Evolutionary conservation across 2,113 vertebrate species (phyloP).

Genomic region (Laticauda laticaudata): DNA sequence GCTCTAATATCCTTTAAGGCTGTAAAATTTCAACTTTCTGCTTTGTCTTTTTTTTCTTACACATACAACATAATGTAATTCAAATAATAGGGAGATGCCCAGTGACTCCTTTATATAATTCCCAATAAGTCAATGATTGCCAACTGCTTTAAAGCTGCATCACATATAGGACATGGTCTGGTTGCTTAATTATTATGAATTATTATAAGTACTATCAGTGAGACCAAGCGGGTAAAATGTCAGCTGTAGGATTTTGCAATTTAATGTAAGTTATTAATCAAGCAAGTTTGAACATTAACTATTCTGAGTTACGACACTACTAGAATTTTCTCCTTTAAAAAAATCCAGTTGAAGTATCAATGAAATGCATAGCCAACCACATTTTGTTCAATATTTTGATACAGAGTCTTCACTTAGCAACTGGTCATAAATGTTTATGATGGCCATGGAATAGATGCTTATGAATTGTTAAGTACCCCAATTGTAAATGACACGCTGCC

Average conservation of each 20-base stretch:
- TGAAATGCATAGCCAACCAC: too few species aligned
- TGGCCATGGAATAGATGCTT: neutral
- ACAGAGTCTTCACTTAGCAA: neutral
- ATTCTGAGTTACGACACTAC: neutral
- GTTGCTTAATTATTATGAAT: neutral
- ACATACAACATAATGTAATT: slow-evolving; percentile 3
- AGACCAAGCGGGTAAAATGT: neutral
- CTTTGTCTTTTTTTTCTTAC: neutral
- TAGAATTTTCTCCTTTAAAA: neutral
- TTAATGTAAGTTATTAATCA: neutral
- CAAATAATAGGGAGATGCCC: neutral
- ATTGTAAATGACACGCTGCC: neutral
- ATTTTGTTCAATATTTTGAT: neutral
- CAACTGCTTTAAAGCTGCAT: neutral
- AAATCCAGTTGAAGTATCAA: neutral
- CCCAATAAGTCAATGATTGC: neutral
- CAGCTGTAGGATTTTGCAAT: neutral
- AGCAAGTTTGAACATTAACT: neutral
- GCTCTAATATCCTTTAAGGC: neutral
- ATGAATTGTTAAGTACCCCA: neutral
- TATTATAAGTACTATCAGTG: neutral
- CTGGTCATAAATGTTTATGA: neutral
- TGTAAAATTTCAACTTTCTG: neutral
- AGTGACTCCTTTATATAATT: neutral
- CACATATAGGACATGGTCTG: neutral